These are phyloP conservation scores for Gopherus flavomarginatus DNA, from an alignment of 2,113 vertebrate species.

Conservation along the genomic window DNA sequence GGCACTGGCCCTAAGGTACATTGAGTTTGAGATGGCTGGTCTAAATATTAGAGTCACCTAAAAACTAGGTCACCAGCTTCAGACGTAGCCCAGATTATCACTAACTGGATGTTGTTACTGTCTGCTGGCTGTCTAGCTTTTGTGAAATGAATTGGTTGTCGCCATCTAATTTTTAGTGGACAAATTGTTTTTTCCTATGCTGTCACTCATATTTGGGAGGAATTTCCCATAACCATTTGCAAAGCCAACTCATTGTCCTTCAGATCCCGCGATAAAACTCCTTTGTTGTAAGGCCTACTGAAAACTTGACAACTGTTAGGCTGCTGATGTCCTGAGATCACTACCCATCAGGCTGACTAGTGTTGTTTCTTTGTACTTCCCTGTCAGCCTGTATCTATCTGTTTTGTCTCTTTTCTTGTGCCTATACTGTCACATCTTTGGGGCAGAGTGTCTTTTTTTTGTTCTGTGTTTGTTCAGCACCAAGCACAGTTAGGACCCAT, in stretches of 20 bases:
- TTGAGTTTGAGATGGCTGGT: no score
- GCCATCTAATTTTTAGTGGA: background rate
- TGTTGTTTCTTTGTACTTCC: background rate
- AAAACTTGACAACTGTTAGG: background rate
- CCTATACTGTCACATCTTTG: background rate
- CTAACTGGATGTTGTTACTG: background rate
- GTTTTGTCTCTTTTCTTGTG: background rate
- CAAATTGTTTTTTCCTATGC: background rate
- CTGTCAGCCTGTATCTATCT: background rate
- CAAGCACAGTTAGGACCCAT: background rate
- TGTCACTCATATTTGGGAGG: background rate
- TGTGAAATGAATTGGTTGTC: background rate
- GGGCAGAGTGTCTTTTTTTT: background rate
- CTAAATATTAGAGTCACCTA: background rate
- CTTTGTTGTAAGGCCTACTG: background rate
- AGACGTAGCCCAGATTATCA: background rate
- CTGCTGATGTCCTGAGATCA: background rate
- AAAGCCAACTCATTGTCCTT: background rate
- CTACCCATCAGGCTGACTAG: background rate
- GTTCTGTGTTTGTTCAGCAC: background rate
- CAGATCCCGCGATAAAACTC: background rate
- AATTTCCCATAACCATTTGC: background rate
- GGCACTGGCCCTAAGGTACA: no score
- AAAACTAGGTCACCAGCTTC: background rate
- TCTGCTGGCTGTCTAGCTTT: background rate